Evolutionary conservation across 2,113 vertebrate genomes (phyloP).

Genomic region (Mus musculus): GRCm39 chr14:14685001-14685500

Average conservation of each 20-base stretch:
- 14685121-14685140: too few relatives aligned
- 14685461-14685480: too few relatives aligned
- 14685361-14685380: background rate
- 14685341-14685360: background rate
- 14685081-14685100: background rate
- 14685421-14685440: background rate
- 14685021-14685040: background rate
- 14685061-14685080: background rate
- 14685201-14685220: background rate
- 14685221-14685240: background rate
- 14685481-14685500: too few relatives aligned
- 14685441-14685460: too few relatives aligned
- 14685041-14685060: background rate
- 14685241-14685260: background rate
- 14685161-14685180: background rate
- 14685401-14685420: background rate
- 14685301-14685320: background rate
- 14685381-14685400: background rate
- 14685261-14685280: background rate
- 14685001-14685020: background rate
- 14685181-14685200: background rate
- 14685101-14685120: background rate
- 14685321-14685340: background rate
- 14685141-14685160: background rate
- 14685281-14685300: background rate